Base-by-base conservation (phyloP, 2,888 invertebrate species). In the Rhamnusium bicolor region DNA sequence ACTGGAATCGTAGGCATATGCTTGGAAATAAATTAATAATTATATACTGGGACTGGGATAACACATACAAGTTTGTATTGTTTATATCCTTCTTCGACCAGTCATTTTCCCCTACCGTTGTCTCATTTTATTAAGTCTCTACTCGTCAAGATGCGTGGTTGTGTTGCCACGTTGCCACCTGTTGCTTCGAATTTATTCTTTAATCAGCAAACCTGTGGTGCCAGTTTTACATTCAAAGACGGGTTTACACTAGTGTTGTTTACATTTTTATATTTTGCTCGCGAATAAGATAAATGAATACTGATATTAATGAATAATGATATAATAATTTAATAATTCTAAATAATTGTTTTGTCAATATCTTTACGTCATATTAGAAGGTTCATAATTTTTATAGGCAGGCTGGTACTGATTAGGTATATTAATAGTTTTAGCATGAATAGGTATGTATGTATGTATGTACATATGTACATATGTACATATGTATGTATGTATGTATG, bases 161-260 rank as follows among this genome's bases (percentile, higher is more conserved):
- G 74, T 74, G 29, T 58, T 70, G 74, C 84, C 56, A 66, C 75
- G 86, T 86, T 86, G 86, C 85, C 82, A 84, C 84, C 81, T 85
- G 84, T 84, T 84, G 83, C 81, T 67, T 71, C 73, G 77, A 40
- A 18, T 65, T 65, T 65, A 65, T 65, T 65, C 65, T 81, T 81
- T 82, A 83, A 82, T 84, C 82, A 82, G 80, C 73, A 75, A 75
- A 66, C 78, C 84, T 72, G 62, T 68, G 85, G 79, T 85, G 85
- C 84, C 85, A 77, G 65, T 75, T 80, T 72, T 63, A 62, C 62
- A 51, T 71, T 63, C 68, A 78, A 81, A 81, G 75, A 61, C 79
- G 53, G 80, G 49, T 77, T 82, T 73, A 83, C 82, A 82, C 51
- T 32, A 10, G 47, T 19, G 65, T 65, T 71, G 71, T 71, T 71